Base-by-base conservation (phyloP, 2,888 invertebrate species). In the Eurytoma californica region DNA sequence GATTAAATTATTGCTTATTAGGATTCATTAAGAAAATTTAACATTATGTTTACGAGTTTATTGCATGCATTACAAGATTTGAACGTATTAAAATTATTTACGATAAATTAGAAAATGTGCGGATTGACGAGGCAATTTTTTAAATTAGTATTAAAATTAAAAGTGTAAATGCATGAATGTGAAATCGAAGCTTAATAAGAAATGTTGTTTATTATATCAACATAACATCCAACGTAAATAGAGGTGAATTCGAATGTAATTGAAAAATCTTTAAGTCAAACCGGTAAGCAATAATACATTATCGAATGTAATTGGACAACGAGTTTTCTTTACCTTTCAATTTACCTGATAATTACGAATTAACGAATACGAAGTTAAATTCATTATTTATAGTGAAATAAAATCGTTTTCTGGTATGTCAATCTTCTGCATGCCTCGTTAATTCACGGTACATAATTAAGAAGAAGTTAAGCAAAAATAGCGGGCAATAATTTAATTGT, bases 371-470 rank as follows among this genome's bases (percentile, higher is more conserved):
- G 49, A 3, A 66, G 53, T 53, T 53, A 53, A 53, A 39, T 12
- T 5, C 30, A 3, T 30, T 63, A 63, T 63, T 63, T 63, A 47
- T 63, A 63, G 18, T 18, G n/a, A 30, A 12, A 9, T 39, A 16
- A 39, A 63, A 63, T 18, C 63, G 28, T 63, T 63, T 63, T 63
- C 63, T 61, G 5, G 24, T 30, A 63, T 30, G 63, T 63, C 63
- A 63, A 63, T 63, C 28, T 18, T 7, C n/a, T 39, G 18, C 47
- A 39, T 39, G 0, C 20, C 47, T 63, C 63, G 18, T 39, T 63
- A 63, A 20, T 47, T 47, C 18, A 63, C 18, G 47, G 39, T 63
- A n/a, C 18, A 0, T n/a, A 47, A 63, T 63, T 63, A 63, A 39
- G 47, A 47, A n/a, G 47, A 39, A 47, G 20, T 63, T 63, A 63